Conservation (phyloP, 2,113 vertebrate genomes). For the Stegostoma tigrinum region DNA sequence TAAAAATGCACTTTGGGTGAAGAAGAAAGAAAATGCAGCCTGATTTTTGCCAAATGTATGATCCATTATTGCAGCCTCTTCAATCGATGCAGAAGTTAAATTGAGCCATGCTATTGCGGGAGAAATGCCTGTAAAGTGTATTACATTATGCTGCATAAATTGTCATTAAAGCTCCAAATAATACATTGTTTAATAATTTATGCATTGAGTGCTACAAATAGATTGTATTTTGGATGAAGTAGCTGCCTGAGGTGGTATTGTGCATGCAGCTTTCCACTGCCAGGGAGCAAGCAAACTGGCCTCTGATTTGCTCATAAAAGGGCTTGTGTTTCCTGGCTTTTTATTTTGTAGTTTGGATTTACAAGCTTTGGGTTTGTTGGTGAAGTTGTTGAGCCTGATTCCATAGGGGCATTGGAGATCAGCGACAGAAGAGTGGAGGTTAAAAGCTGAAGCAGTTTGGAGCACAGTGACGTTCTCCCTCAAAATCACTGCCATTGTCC, state of each 20-base stretch:
- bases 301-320: background rate
- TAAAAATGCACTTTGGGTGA: background rate
- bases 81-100: background rate
- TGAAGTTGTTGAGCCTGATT: background rate
- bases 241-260: background rate
- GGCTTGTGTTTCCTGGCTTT: background rate
- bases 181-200: background rate
- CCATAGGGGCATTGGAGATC: background rate
- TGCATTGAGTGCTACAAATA: background rate
- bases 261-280: background rate
- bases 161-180: background rate
- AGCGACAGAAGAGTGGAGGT: background rate
- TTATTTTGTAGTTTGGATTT: background rate
- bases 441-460: background rate
- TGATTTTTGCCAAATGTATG: background rate
- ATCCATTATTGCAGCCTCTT: background rate
- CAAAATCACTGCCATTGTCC: background rate
- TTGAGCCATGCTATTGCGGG: background rate
- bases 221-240: background rate
- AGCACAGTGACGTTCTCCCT: background rate
- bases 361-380: background rate
- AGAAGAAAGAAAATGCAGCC: background rate
- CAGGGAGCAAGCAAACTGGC: background rate
- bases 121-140: background rate
- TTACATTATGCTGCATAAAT: background rate